Base-by-base conservation (phyloP, 2,113 vertebrate species). In the Ctenodactylus gundi region DNA sequence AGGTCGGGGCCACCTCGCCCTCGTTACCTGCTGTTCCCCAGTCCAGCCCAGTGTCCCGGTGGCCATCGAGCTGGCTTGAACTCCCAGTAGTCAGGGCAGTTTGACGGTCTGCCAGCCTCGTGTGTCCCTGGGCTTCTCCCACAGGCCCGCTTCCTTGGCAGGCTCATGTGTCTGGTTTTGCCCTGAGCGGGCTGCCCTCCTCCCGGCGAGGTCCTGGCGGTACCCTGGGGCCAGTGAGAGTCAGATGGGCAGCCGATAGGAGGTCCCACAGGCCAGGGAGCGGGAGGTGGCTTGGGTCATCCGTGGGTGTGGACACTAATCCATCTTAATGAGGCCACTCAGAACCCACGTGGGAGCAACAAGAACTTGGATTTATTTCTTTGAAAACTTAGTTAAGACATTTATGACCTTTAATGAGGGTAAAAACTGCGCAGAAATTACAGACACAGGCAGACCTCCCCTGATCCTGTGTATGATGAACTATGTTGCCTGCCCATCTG, bases 341-440 rank as follows among this genome's bases (percentile, higher is more conserved):
- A 23, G 67, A 64, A 21, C 62, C 21, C 29, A 76, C 25, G 67
- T 7, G 1, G 39, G 41, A 60, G 46, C 25, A 14, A 9, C 1
- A 77, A 67, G 34, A 91, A 36, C 62, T 70, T 65, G 11, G 51
- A 51, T 64, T 90, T 80, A 23, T 57, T 62, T 72, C 31, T 62
- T 64, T 46, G 3, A 57, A 82, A 78, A 88, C 21, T 36, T 34
- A 7, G 21, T 83, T 68, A 55, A 75, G 75, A 55, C n/a, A 4
- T 89, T 75, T 91, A 29, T 82, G 49, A 41, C 53, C 34, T 91
- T 88, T 81, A 75, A 25, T 90, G 53, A 80, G 53, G 91, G 51
- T 10, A 44, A n/a, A 77, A 65, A 17, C 31, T 46, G 25, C 49
- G 9, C 20, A 51, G 51, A 70, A 90, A 64, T 88, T 51, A 46